A percentile compares a stretch with the other conserved stretches of the same genome.
Conservation (phyloP, 2,888 invertebrate genomes). For the Brachylomia viminalis region DNA sequence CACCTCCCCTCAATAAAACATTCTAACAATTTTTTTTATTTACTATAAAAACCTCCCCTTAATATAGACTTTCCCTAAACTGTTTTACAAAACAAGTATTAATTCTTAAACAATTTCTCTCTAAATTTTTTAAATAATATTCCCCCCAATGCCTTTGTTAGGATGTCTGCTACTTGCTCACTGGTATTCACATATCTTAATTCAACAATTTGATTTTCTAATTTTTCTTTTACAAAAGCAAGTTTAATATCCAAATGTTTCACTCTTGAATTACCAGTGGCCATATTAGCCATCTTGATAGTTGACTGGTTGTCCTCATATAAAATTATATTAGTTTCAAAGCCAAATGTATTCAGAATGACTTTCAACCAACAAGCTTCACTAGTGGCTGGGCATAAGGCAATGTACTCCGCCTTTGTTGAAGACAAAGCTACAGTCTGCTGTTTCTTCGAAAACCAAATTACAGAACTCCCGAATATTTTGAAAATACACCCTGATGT, state of each 20-base stretch:
- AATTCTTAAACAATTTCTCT: neutral
- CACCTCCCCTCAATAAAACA: too few relatives aligned
- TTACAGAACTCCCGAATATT: too few relatives aligned
- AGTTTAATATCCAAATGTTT: neutral
- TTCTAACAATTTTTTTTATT: too few relatives aligned
- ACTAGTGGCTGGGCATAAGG: too few relatives aligned
- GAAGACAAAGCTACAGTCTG: too few relatives aligned
- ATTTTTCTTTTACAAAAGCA: neutral
- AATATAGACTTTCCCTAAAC: neutral
- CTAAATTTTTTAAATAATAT: neutral
- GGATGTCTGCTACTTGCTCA: neutral
- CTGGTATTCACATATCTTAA: neutral
- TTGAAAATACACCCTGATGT: too few relatives aligned
- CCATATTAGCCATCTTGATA: neutral
- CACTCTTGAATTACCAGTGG: neutral
- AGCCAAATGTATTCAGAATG: too few relatives aligned
- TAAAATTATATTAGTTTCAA: neutral
- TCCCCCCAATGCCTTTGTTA: neutral
- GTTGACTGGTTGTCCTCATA: conserved; percentile 1
- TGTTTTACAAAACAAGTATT: neutral
- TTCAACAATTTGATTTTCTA: neutral
- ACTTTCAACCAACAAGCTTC: too few relatives aligned
- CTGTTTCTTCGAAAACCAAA: too few relatives aligned
- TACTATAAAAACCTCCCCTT: neutral
- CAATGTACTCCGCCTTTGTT: too few relatives aligned